Percentiles rank a stretch among this genome's conserved stretches.
These are phyloP conservation scores for Sipunculus nudus DNA, from an alignment of 2,888 invertebrate genomes.

Conservation along the genomic window DNA sequence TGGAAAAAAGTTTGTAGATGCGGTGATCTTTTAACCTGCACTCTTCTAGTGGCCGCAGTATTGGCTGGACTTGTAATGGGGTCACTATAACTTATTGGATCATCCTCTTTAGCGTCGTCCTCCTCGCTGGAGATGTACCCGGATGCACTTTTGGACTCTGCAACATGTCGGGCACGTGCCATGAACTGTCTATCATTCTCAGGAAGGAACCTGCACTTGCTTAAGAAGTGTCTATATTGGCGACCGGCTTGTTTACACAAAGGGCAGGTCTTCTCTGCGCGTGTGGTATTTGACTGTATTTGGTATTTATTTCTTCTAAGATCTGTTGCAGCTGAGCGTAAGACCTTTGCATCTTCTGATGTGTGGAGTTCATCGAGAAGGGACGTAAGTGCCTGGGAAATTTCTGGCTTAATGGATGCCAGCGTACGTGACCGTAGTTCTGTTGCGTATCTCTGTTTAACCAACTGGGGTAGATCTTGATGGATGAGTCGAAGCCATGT, in stretches of 20 bases:
- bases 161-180: slow-evolving; percentile 16
- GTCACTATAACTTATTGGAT: background rate
- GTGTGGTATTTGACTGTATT: too few species aligned
- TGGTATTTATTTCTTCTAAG: background rate
- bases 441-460: slow-evolving; percentile 41
- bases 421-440: slow-evolving; percentile 36
- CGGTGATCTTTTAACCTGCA: slow-evolving; percentile 30
- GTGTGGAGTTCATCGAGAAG: slow-evolving; percentile 35
- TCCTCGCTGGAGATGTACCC: slow-evolving; percentile 1
- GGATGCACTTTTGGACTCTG: too few species aligned
- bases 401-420: slow-evolving; percentile 40
- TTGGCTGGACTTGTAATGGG: background rate
- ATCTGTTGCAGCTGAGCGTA: slow-evolving; percentile 16
- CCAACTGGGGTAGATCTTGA: slow-evolving; percentile 22
- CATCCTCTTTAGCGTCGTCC: background rate
- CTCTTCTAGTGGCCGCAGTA: slow-evolving; percentile 4
- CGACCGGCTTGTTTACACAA: slow-evolving; percentile 35
- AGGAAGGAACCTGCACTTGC: slow-evolving; percentile 34
- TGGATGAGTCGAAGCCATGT: slow-evolving; percentile 35
- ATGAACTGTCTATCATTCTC: slow-evolving; percentile 32
- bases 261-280: slow-evolving; percentile 16
- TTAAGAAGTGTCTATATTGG: slow-evolving; percentile 31
- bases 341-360: slow-evolving; percentile 19
- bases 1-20: slow-evolving; percentile 27
- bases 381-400: slow-evolving; percentile 32